Evolutionary conservation across 2,888 invertebrate species (phyloP), one percentile per base, ranked within the genome.

Genomic region (Tetropium fuscum): DNA sequence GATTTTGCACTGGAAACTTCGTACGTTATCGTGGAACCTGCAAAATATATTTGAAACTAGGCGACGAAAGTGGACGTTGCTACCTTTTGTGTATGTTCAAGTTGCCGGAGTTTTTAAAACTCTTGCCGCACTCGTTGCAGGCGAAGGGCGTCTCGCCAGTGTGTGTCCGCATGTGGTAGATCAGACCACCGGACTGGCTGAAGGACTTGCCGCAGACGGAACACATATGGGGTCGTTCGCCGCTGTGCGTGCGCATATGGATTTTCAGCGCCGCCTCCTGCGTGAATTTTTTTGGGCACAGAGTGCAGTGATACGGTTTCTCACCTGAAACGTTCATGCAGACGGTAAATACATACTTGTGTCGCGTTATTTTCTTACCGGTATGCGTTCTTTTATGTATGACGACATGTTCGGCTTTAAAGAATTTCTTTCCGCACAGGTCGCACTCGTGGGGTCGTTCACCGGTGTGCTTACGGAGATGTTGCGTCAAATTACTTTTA

Each of bases 151-250:
- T 70, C 56, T 76, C 76, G 3, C 74, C 76, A 0, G 76, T 74
- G 44, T 77, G 77, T 2, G 68, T 70, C 18, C 76, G 48, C 51
- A 60, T 71, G 53, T 77, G 77, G 44, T 72, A 72, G 0, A 66
- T 70, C 27, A 78, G 59, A 16, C 68, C 74, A 16, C 66, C 68
- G 0, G 75, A 69, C 44, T 75, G 75, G 11, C 66, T 69, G 47
- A 78, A 78, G 2, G 74, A 65, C 60, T 75, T 78, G 1, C 75
- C 74, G 36, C 78, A 78, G 3, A 84, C 81, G 10, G 80, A 79
- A 69, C 87, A 87, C 16, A 67, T 60, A 60, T 76, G 72, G 2
- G 74, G 69, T 15, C 71, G 73, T 25, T 75, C 71, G 0, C 76
- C 77, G 2, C 64, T 71, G 58, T 80, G 80, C 18, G 73, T 72